Base-by-base conservation (phyloP, 2,113 vertebrate species). In the Diadophis punctatus region DNA sequence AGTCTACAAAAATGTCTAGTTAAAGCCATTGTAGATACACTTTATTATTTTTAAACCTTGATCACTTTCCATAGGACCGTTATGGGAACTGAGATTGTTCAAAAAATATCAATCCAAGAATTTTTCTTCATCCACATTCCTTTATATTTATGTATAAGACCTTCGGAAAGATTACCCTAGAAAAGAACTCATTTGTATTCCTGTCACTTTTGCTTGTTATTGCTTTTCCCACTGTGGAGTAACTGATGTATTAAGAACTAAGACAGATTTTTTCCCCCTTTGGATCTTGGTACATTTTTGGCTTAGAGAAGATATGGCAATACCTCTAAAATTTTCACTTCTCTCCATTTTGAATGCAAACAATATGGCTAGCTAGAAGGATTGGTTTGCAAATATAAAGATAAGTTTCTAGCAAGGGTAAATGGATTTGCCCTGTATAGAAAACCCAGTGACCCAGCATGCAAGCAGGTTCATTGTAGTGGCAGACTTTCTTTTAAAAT, bases 351-450 rank as follows among this genome's bases (percentile, higher is more conserved):
- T 63, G 87, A 90, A 84, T 87, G 34, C 46, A 27, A 30, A 16
- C 7, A 0, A 16, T 87, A 92, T 90, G 95, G 92, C 92, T 93
- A 93, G 92, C 93, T 92, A 92, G 93, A 92, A 20, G 74, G 94
- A 95, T 96, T 95, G 52, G 94, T 96, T 96, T 95, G 95, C 95
- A 96, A 94, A 96, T 95, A 96, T 95, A 95, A 96, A 96, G 93
- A 94, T 16, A 0, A 39, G 48, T 94, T 95, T 93, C 92, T 92
- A 92, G 63, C 85, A 86, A 93, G 89, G 88, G 90, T 93, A 93
- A 94, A 94, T 8, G 94, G 95, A 96, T 96, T 96, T 95, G 49
- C 90, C 96, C 94, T 93, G 85, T 92, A 95, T 95, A 39, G 91
- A 93, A 96, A 95, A 86, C 86, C 93, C 90, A 84, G 85, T 93